Evolutionary conservation across 2,113 vertebrate genomes (phyloP).

Genomic region (Cisticola juncidis): DNA sequence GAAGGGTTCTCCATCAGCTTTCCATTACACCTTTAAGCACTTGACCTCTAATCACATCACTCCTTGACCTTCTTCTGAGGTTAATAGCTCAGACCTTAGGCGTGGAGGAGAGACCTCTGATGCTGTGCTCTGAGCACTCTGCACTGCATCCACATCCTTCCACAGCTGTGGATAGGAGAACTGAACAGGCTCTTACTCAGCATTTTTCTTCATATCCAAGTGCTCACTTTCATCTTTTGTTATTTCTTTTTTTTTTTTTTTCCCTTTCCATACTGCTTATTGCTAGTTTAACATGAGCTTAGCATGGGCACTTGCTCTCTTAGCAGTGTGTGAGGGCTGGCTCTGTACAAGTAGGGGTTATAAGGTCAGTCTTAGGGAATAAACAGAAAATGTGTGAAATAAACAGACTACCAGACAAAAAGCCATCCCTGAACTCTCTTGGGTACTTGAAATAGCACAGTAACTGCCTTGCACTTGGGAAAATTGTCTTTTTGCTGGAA

Average conservation of each 20-base stretch:
- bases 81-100: not conserved
- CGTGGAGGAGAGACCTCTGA: not conserved
- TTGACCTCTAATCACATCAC: not conserved
- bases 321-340: not conserved
- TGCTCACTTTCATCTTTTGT: not conserved
- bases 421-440: not conserved
- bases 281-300: not conserved
- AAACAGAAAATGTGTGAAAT: not conserved
- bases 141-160: not conserved
- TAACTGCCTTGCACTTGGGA: not conserved
- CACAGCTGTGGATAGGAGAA: fast-evolving
- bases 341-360: not conserved
- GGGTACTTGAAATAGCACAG: not conserved
- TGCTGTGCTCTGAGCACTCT: not conserved
- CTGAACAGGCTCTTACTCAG: not conserved
- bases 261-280: not conserved
- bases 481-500: not conserved
- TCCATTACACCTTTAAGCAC: not conserved
- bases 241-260: not conserved
- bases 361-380: not conserved
- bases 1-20: not conserved
- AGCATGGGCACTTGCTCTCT: not conserved
- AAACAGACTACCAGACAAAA: not conserved
- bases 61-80: not conserved
- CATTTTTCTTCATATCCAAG: not conserved